Evolutionary conservation across 2,113 vertebrate genomes (phyloP), one percentile per base, ranked within the genome.

Genomic region (Anoplopoma fimbria): DNA sequence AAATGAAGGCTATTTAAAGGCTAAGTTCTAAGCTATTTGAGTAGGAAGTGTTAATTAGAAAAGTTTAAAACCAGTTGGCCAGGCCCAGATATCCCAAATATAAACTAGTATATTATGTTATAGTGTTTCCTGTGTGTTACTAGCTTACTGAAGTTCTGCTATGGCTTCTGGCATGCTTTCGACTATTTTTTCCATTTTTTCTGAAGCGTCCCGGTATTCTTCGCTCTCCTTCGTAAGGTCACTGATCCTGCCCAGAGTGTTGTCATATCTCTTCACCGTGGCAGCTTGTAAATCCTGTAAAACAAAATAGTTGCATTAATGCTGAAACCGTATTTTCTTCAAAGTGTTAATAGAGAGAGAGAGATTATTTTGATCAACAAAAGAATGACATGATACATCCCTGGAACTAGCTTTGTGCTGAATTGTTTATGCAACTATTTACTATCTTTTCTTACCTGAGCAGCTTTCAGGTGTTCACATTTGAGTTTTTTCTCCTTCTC

Each of bases 101-200:
- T 60, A 42, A 58, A 36, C 6, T 25, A 23, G 70, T 23, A 12
- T 6, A n/a, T 0, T 51, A 15, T n/a, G n/a, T n/a, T n/a, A n/a
- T n/a, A 31, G 10, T 19, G 9, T 29, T 58, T 64, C 29, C 36
- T 73, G 36, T 23, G 12, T 27, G 25, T 51, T 62, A 77, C 9
- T 23, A 69, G 69, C 93, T 94, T 92, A 96, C 95, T 93, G 88
- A 64, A 95, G 87, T 55, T 91, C 85, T 36, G 76, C 84, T 60
- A 92, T 89, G 65, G 81, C 49, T 6, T 88, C 86, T 45, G 80
- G 80, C 78, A 94, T 68, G 38, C 25, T 74, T 86, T 72, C 82
- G 51, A 70, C 14, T 2, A 10, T 81, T 73, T 79, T 70, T 51
- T 93, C 87, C 85, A 93, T 92, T 53, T 75, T 36, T 68, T 86